These are phyloP conservation scores for Tachypleus tridentatus DNA, from an alignment of 1,140 invertebrate genomes.

Conservation along the genomic window DNA sequence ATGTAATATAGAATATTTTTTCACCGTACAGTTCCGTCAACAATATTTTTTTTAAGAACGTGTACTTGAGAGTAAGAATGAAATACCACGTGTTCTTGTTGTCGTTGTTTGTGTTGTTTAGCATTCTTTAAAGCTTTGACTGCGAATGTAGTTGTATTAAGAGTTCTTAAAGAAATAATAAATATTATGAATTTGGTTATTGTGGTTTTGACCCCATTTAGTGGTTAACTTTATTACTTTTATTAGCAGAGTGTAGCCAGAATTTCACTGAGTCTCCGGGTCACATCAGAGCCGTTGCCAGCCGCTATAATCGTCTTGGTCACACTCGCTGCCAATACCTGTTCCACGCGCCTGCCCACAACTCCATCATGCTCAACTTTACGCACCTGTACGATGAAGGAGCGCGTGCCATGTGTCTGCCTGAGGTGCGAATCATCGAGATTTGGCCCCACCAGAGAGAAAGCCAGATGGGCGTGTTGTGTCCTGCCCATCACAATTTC, in stretches of 20 bases:
- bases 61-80: no score
- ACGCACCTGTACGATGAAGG: neutral
- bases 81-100: no score
- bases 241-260: neutral
- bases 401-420: neutral
- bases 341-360: neutral
- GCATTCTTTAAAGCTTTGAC: no score
- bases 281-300: neutral
- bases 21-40: no score
- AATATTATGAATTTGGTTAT: no score
- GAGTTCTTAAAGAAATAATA: no score
- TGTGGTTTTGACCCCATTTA: no score
- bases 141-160: no score
- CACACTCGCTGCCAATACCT: neutral
- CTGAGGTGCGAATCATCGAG: slow-evolving; percentile 1
- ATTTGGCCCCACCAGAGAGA: neutral
- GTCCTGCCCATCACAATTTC: slow-evolving; percentile 1
- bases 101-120: no score
- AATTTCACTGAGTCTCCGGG: neutral
- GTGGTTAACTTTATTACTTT: no score
- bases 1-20: no score
- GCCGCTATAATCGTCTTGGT: neutral
- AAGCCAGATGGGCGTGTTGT: neutral
- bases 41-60: no score
- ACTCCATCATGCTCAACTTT: neutral